Evolutionary conservation across 64 coral and sea anemone genomes (phyloP), one percentile per base, ranked within the genome.

Genomic region (Montipora capricornis): DNA sequence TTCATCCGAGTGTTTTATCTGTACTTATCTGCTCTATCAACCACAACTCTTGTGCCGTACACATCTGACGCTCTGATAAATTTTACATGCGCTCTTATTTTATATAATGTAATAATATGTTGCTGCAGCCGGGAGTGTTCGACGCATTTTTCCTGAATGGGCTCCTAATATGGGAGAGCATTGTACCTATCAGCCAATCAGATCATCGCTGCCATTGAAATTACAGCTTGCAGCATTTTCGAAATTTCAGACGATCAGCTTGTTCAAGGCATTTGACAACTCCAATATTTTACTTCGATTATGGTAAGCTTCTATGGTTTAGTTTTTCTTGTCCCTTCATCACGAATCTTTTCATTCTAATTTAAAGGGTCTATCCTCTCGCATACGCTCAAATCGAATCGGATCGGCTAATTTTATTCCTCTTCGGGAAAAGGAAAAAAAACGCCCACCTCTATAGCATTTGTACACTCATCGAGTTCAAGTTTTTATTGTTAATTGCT

Each of bases 141-240:
- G 61, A 84, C 82, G 82, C 82, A 84, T 66, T 84, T 84, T 84
- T 20, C 5, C 44, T 69, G 15, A 69, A 47, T 44, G 48, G 37
- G 6, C 46, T 20, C 82, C 82, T 69, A 84, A 84, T 84, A 84
- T 48, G 82, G 82, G n/a, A 9, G 6, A 9, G 13, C 46, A 69
- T 84, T 84, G 82, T 84, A 69, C 5, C 4, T 4, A 69, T 20
- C 6, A 37, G 44, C 82, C 60, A 70, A 84, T 84, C 44, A 66
- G 14, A 66, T 9, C 26, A 5, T 61, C 44, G 1, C 62, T 29
- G 60, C 44, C 62, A 7, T n/a, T 5, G 62, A 69, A 83, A 49
- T 69, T 84, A 66, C 29, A 29, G 22, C 62, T 1, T 69, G 68
- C 46, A 12, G 37, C 37, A 48, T 47, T 49, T 51, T 84, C 60